Percentiles rank a stretch among this genome's conserved stretches.
Evolutionary conservation across 2,113 vertebrate genomes (phyloP).

Genomic region (Mugil cephalus): DNA sequence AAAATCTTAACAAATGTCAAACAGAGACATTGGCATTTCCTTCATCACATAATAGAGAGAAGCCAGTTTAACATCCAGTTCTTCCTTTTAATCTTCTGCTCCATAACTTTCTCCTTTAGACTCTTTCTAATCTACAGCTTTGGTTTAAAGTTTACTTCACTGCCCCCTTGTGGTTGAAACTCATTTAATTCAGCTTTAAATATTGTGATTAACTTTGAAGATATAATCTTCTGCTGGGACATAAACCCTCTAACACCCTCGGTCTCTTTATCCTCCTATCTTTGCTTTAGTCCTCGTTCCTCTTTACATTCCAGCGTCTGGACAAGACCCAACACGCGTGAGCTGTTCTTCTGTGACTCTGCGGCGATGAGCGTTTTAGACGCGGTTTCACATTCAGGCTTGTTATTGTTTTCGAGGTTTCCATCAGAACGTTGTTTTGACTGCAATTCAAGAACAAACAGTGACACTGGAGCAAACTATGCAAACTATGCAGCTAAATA

Average conservation of each 20-base stretch:
- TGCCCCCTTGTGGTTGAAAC: neutral
- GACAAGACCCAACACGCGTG: slow-evolving; percentile 47
- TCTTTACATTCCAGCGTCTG: slow-evolving; percentile 40
- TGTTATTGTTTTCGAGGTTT: slow-evolving; percentile 11
- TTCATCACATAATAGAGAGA: too few species aligned
- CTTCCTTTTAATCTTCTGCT: too few species aligned
- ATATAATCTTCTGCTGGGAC: too few species aligned
- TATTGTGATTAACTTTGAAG: neutral
- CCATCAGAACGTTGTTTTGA: too few species aligned
- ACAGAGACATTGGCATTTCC: too few species aligned
- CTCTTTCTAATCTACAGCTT: too few species aligned
- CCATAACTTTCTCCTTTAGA: too few species aligned
- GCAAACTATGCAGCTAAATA: too few species aligned
- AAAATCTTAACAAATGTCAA: too few species aligned
- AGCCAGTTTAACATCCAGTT: too few species aligned
- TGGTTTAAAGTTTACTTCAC: neutral
- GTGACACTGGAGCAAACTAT: slow-evolving; percentile 14
- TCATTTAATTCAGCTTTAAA: neutral
- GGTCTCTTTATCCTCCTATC: neutral
- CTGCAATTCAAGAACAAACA: slow-evolving; percentile 8
- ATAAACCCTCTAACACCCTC: neutral
- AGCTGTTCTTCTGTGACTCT: neutral
- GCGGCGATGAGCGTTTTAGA: neutral
- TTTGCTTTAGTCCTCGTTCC: slow-evolving; percentile 2
- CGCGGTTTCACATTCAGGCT: slow-evolving; percentile 3